Conservation (phyloP, 2,888 invertebrate genomes). For the Biston stratarius region DNA sequence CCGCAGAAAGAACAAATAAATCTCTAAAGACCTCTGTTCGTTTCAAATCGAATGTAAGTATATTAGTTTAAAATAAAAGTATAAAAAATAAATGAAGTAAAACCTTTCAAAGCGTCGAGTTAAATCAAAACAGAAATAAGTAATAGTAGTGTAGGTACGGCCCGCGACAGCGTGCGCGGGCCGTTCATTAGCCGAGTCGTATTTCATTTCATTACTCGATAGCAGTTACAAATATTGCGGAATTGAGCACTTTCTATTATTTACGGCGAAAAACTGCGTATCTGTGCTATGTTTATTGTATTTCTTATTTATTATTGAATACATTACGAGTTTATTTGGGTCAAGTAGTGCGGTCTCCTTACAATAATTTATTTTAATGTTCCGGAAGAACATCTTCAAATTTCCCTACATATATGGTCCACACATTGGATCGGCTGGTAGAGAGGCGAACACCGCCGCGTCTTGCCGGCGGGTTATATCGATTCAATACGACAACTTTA, state of each 20-base stretch:
- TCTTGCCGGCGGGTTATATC: too few relatives aligned
- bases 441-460: too few relatives aligned
- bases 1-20: too few relatives aligned
- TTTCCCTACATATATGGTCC: background rate
- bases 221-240: slow-evolving; percentile 6
- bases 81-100: background rate
- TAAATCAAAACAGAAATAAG: slow-evolving; percentile 5
- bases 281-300: slow-evolving; percentile 12
- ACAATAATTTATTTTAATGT: background rate
- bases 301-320: slow-evolving; percentile 20
- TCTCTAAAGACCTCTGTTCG: background rate
- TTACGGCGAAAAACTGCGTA: background rate
- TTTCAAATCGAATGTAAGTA: background rate
- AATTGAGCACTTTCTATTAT: slow-evolving; percentile 7
- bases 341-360: background rate
- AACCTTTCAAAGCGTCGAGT: slow-evolving; percentile 1
- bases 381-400: background rate
- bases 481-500: too few relatives aligned
- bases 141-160: background rate
- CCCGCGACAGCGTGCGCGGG: background rate
- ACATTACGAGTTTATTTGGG: slow-evolving; percentile 13
- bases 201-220: slow-evolving; percentile 20
- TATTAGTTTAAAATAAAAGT: too few relatives aligned
- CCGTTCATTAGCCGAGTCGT: slow-evolving; percentile 7
- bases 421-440: background rate